Percentiles rank a stretch among this genome's conserved stretches.
phyloP scores from a whole-genome alignment of 2,888 invertebrate genomes.

The Apantesis nais region DNA sequence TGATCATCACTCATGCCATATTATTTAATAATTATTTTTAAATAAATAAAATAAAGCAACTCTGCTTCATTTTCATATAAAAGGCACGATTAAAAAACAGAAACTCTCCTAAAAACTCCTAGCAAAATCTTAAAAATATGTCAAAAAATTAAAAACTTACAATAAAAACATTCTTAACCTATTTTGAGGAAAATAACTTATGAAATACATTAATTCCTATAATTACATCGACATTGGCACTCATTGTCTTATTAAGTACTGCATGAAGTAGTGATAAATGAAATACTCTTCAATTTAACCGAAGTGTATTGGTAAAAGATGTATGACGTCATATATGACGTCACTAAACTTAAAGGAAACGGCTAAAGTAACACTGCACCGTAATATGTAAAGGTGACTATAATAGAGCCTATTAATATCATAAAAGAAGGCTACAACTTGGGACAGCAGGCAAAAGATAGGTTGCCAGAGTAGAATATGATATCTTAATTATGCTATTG shows the following conservation, averaged over 20 bases:
- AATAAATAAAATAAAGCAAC: not conserved
- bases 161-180: constrained; percentile 27
- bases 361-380: not conserved
- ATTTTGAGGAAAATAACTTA: constrained; percentile 39
- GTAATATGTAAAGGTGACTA: not conserved
- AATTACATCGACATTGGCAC: constrained; percentile 14
- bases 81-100: constrained; percentile 32
- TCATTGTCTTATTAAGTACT: not conserved
- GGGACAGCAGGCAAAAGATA: not conserved
- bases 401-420: not conserved
- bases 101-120: constrained; percentile 24
- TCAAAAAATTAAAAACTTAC: constrained; percentile 17
- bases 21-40: not conserved
- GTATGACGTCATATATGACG: not conserved
- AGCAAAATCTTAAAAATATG: constrained; percentile 26
- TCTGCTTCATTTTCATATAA: not conserved
- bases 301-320: not conserved
- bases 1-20: not conserved
- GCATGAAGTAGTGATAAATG: not conserved
- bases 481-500: not conserved
- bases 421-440: not conserved
- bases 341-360: too few species aligned
- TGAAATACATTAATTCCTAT: not conserved
- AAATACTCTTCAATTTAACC: not conserved
- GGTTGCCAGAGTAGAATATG: not conserved